phyloP scores from a whole-genome alignment of 1,140 invertebrate genomes.

The Parasteatoda tepidariorum region DNA sequence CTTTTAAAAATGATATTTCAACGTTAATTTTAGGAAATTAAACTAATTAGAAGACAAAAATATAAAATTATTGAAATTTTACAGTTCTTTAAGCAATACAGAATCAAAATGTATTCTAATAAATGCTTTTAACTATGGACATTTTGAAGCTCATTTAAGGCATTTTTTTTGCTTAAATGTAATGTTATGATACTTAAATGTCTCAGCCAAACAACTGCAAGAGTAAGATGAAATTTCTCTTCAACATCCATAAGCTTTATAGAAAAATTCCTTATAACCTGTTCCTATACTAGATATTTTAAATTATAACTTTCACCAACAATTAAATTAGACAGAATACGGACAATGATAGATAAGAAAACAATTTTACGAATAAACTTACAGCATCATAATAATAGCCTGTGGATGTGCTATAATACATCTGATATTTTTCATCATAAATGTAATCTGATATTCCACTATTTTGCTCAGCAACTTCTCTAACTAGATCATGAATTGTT shows the following conservation, averaged over 20 bases:
- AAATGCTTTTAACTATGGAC: too few species aligned
- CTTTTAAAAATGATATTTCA: too few species aligned
- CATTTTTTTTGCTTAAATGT: too few species aligned
- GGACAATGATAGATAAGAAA: background rate
- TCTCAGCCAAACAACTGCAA: too few species aligned
- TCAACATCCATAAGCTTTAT: background rate
- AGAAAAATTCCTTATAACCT: background rate
- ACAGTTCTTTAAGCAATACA: too few species aligned
- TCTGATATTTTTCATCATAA: slow-evolving; percentile 61
- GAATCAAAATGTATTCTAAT: too few species aligned
- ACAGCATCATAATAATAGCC: slow-evolving; percentile 63
- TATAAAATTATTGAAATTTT: too few species aligned
- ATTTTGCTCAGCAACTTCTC: slow-evolving; percentile 34
- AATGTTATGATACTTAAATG: too few species aligned
- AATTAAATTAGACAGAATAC: background rate
- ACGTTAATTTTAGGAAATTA: too few species aligned
- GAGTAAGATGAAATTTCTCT: background rate
- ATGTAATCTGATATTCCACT: slow-evolving; percentile 56
- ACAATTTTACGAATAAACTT: background rate
- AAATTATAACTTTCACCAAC: background rate
- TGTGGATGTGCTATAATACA: slow-evolving; percentile 60
- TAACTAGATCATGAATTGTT: slow-evolving; percentile 51
- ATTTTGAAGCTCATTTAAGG: too few species aligned
- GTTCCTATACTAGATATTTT: background rate
- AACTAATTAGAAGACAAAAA: too few species aligned